Evolutionary conservation across 2,797 vertebrate genomes (phyloP).

Genomic region (Lacerta bilineata): DNA sequence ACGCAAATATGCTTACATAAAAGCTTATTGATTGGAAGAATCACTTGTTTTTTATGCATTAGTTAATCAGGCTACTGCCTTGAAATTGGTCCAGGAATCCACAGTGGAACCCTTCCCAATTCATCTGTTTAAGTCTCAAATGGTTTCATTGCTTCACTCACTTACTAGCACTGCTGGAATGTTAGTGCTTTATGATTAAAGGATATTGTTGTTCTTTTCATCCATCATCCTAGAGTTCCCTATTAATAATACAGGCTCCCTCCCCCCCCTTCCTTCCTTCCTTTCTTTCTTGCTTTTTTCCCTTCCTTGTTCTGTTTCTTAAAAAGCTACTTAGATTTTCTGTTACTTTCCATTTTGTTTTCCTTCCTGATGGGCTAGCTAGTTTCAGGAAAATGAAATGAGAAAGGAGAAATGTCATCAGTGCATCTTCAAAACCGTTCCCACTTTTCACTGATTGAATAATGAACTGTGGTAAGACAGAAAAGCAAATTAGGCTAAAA

Average conservation of each 20-base stretch:
- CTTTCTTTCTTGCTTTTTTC: not conserved
- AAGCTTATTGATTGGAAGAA: constrained; percentile 77
- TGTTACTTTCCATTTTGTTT: constrained; percentile 52
- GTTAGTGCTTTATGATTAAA: constrained; percentile 79
- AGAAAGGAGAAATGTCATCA: constrained; percentile 17
- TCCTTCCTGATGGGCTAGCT: constrained; percentile 43
- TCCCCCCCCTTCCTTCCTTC: not conserved
- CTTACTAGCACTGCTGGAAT: constrained; percentile 75
- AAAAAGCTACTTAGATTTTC: constrained; percentile 65
- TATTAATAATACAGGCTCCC: constrained; percentile 72
- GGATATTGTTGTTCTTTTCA: constrained; percentile 77
- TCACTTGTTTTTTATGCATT: constrained; percentile 78
- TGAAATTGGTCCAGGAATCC: constrained; percentile 77
- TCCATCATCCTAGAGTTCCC: constrained; percentile 75
- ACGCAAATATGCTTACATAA: constrained; percentile 74
- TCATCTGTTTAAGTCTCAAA: constrained; percentile 78
- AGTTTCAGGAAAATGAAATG: constrained; percentile 61
- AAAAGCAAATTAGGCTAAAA: constrained; percentile 64
- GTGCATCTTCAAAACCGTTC: constrained; percentile 48
- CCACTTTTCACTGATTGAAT: constrained; percentile 54
- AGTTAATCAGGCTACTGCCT: constrained; percentile 79
- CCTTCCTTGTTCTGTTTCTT: constrained; percentile 43
- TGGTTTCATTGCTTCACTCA: constrained; percentile 76
- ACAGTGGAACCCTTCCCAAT: constrained; percentile 78
- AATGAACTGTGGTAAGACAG: constrained; percentile 62